A percentile compares a stretch with the other conserved stretches of the same genome.
Evolutionary conservation across 2,797 vertebrate genomes (phyloP).

Genomic region (Falco rusticolus): DNA sequence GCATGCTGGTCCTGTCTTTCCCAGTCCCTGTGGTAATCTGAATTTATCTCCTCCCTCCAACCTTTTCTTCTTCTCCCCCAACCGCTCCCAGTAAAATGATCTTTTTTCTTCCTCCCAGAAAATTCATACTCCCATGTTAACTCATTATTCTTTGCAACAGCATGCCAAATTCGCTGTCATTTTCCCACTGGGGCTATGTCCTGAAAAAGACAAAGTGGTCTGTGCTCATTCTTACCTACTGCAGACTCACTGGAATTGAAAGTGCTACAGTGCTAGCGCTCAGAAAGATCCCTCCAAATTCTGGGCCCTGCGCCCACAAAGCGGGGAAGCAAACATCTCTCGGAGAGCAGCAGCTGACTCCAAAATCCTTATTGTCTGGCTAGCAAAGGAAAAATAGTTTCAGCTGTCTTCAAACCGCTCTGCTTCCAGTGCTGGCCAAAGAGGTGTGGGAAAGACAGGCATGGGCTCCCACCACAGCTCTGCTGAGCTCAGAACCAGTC

Average conservation of each 20-base stretch:
- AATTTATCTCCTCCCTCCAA: slow-evolving; percentile 23
- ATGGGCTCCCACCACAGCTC: background rate
- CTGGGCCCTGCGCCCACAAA: slow-evolving; percentile 37
- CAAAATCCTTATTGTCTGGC: background rate
- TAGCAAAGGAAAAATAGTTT: slow-evolving; percentile 17
- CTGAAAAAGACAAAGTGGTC: slow-evolving; percentile 44
- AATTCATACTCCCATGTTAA: slow-evolving; percentile 59
- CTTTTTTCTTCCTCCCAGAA: slow-evolving; percentile 31
- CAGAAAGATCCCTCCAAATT: background rate
- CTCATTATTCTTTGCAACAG: slow-evolving; percentile 56
- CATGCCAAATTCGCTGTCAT: slow-evolving; percentile 44
- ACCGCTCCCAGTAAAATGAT: slow-evolving; percentile 15
- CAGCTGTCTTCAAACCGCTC: background rate
- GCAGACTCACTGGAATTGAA: slow-evolving; percentile 40
- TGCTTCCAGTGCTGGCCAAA: accelerated
- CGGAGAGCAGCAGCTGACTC: background rate
- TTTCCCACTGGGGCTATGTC: slow-evolving; percentile 37
- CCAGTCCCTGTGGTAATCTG: background rate
- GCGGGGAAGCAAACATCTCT: background rate
- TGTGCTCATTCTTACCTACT: slow-evolving; percentile 44
- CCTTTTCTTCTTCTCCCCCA: background rate
- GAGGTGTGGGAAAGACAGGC: background rate
- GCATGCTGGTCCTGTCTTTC: background rate
- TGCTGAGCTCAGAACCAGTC: background rate
- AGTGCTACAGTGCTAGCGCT: background rate